Evolutionary conservation across 2,888 invertebrate species (phyloP), one percentile per base, ranked within the genome.

Genomic region (Erpobdella octoculata): DNA sequence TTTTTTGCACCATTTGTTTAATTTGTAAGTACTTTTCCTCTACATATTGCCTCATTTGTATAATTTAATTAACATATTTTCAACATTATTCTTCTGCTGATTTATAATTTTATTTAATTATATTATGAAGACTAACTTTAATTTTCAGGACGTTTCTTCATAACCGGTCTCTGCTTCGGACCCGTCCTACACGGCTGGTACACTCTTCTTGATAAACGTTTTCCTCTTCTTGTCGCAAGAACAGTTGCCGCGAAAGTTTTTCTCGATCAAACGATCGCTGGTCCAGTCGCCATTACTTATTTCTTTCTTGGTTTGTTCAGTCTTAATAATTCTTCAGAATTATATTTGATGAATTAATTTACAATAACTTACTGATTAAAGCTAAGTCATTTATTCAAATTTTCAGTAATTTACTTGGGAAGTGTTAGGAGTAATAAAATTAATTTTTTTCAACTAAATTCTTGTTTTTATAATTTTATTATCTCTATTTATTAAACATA

Each of bases 171-270:
- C 28, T 46, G 62, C 37, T 46, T 71, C 33, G 71, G 71, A 18
- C 71, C 71, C 21, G 35, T 53, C 25, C 31, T 66, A 18, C 71
- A 71, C 18, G 65, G 41, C 66, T 71, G 71, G 71, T 71, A 71
- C 48, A 28, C 21, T 15, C 35, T 71, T 21, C 71, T 71, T 9
- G 71, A 71, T 21, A 31, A 25, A 58, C 46, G 41, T n/a, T 36
- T 71, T 28, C 67, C 66, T 53, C 35, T 25, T 31, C 28, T 38
- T 31, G 28, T 18, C 0, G 37, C 31, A 6, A 21, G 21, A 25
- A 18, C 53, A 3, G 67, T 71, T 9, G 66, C 59, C 37, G 37
- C 5, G 37, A 71, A 71, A 62, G 71, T 71, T 25, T 59, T 71
- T 9, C 4, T 53, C 18, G 71, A 71, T 53, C 66, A 67, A 38